phyloP scores from a whole-genome alignment of 2,888 invertebrate species.

The Icerya purchasi region DNA sequence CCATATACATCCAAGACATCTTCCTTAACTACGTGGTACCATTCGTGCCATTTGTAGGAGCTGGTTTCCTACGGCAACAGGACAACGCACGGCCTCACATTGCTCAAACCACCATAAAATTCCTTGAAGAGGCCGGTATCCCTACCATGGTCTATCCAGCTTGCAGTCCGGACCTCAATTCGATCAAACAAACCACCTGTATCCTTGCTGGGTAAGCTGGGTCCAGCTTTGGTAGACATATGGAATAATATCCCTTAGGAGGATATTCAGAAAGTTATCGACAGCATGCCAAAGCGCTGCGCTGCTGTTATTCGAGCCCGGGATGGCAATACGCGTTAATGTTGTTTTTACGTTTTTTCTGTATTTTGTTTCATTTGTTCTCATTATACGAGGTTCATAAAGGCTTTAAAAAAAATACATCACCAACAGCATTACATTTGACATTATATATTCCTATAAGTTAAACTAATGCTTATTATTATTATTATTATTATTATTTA shows the following conservation, averaged over 20 bases:
- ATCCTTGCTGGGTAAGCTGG: not conserved
- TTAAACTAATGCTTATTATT: too few species aligned
- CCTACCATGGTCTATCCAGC: not conserved
- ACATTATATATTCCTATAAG: too few species aligned
- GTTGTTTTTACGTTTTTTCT: too few species aligned
- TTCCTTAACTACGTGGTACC: too few species aligned
- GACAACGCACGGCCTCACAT: not conserved
- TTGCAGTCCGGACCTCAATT: not conserved
- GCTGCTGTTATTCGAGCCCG: not conserved
- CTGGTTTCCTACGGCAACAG: not conserved
- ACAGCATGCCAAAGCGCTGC: not conserved
- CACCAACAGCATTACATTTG: too few species aligned
- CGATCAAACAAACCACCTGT: too few species aligned
- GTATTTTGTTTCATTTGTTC: too few species aligned
- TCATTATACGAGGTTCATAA: too few species aligned
- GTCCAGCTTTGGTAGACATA: not conserved
- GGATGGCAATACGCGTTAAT: not conserved
- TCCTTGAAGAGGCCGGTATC: not conserved
- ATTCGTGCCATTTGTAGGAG: not conserved
- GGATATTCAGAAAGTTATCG: not conserved
- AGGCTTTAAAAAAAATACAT: too few species aligned
- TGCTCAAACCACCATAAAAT: not conserved
- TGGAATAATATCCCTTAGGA: not conserved
- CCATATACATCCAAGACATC: not conserved
- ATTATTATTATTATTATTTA: too few species aligned